Base-by-base conservation (phyloP, 2,888 invertebrate species). In the Cerceris rybyensis region DNA sequence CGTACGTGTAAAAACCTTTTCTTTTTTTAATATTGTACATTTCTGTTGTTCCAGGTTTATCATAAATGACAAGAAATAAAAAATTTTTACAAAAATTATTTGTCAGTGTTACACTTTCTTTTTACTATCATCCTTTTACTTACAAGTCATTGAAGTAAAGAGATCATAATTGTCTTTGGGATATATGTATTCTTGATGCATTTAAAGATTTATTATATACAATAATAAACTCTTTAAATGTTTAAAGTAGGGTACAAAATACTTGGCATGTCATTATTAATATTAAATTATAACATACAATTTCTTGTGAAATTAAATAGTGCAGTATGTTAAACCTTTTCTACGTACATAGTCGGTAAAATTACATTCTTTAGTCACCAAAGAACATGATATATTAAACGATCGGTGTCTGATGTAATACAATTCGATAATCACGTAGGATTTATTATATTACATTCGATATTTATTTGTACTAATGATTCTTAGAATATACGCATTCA, bases 31-130 rank as follows among this genome's bases (percentile, higher is more conserved):
- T 28, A 28, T 28, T 28, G 1, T 28, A 28, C 28, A 28, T 28
- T 28, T 28, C 28, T 28, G 28, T 80, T 82, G 64, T 88, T 88
- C 82, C 88, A 88, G 88, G 86, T 76, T 58, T 80, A 17, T 82
- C 72, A 72, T 82, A 84, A 80, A 70, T 73, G 16, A 63, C 64
- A 9, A 78, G 80, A 67, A 87, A 87, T 84, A 84, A 83, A 85
- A 82, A 80, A 66, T 55, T 63, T 64, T 59, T 63, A 63, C 64
- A 83, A 78, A 67, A 14, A 4, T 14, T 52, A 9, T 46, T 43
- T 5, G 70, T 70, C 50, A 54, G 2, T 50, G 6, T 58, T 5
- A 8, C 58, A 7, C 54, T 57, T 13, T 65, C 39, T 49, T 64
- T 74, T 54, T 43, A 7, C 61, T 46, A n/a, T 1, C 8, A 41